Percentiles rank a stretch among this genome's conserved stretches.
Conservation (phyloP, 2,113 vertebrate species). For the Phoenicopterus ruber region DNA sequence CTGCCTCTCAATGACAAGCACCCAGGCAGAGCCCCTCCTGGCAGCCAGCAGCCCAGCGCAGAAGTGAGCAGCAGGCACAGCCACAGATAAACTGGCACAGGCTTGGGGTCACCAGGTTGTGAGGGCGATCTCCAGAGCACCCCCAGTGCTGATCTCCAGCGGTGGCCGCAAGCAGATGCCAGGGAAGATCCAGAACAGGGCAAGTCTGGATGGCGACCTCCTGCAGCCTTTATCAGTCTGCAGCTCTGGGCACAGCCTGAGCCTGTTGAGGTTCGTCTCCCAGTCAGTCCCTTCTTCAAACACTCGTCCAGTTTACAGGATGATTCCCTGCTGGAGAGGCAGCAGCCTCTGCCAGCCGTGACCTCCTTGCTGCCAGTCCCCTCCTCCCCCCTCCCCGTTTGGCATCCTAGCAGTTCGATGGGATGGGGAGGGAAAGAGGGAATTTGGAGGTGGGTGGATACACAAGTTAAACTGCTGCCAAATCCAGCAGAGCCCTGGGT, state of each 20-base stretch:
- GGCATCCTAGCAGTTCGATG: background rate
- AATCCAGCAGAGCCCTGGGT: background rate
- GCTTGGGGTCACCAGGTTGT: background rate
- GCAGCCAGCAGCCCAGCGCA: background rate
- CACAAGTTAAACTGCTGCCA: background rate
- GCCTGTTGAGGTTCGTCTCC: background rate
- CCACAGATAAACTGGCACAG: background rate
- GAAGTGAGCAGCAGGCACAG: background rate
- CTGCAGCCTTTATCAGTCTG: background rate
- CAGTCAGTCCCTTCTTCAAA: background rate
- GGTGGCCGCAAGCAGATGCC: background rate
- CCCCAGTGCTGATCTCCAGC: background rate
- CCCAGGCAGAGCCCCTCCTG: background rate
- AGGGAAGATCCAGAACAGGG: background rate
- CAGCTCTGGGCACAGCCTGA: background rate
- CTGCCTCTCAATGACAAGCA: fast-evolving
- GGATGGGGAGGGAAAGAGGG: background rate
- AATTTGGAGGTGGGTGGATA: background rate
- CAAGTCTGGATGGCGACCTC: background rate
- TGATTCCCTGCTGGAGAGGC: background rate
- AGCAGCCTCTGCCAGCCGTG: background rate
- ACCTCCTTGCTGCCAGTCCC: background rate
- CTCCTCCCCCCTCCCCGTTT: background rate
- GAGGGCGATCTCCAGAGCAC: background rate
- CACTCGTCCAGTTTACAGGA: background rate